Conservation (phyloP, 2,797 vertebrate species). For the Garrulus glandarius region DNA sequence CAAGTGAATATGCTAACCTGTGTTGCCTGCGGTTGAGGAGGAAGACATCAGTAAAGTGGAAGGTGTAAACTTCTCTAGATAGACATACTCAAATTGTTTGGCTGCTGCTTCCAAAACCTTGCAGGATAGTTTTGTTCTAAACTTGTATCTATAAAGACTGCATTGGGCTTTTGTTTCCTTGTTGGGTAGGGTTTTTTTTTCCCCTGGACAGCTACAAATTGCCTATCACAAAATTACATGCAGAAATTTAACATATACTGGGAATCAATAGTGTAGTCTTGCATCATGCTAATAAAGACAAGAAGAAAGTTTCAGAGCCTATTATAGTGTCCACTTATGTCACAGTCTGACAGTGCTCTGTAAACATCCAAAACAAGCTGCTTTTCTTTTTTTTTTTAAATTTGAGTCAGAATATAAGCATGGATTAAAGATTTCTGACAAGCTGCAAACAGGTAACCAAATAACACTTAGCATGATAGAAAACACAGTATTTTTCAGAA, state of each 20-base stretch:
- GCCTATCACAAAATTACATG: not conserved
- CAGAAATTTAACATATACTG: not conserved
- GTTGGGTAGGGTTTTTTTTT: not conserved
- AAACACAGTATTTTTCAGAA: conserved; percentile 1
- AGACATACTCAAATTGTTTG: not conserved
- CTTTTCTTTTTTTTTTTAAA: not conserved
- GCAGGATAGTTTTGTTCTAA: not conserved
- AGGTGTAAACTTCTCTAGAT: not conserved
- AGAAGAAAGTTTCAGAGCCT: not conserved
- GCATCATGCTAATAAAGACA: not conserved
- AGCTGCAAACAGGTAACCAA: not conserved
- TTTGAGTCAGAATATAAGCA: not conserved
- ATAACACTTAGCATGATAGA: not conserved
- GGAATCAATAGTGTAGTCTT: not conserved
- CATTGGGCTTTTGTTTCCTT: rapidly evolving
- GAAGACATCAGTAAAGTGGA: not conserved
- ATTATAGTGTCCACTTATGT: not conserved
- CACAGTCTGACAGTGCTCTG: not conserved
- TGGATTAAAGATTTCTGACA: not conserved
- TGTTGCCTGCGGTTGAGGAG: not conserved
- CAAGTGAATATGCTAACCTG: not conserved
- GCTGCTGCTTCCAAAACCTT: not conserved
- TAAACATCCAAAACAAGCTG: not conserved
- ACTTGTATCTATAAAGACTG: not conserved
- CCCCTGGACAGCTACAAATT: not conserved